Evolutionary conservation across 2,113 vertebrate species (phyloP).

Genomic region (Mesoclemmys tuberculata): DNA sequence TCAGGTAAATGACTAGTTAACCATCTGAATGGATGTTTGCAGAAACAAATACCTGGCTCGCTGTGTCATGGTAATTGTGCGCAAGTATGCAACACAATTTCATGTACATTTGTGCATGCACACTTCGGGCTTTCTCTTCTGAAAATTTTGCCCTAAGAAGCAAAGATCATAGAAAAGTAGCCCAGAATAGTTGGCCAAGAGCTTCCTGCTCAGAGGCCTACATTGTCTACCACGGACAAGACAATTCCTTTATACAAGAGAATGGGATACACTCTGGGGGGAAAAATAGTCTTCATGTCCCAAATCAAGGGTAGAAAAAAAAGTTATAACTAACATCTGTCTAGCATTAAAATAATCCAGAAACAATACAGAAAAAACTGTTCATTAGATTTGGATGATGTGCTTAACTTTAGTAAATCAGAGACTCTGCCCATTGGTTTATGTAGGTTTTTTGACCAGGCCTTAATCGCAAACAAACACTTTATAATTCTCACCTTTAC

Average conservation of each 20-base stretch:
- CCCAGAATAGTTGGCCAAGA: slow-evolving; percentile 7
- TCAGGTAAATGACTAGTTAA: neutral
- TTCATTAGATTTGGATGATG: neutral
- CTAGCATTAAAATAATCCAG: neutral
- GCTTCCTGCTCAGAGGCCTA: slow-evolving; percentile 31
- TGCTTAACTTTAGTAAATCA: neutral
- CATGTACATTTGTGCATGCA: neutral
- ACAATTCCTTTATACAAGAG: slow-evolving; percentile 42
- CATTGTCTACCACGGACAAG: slow-evolving; percentile 25
- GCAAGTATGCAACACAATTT: neutral
- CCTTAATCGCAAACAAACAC: slow-evolving; percentile 11
- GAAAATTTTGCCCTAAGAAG: neutral
- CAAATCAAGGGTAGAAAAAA: slow-evolving; percentile 56
- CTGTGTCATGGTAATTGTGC: neutral
- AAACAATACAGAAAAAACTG: slow-evolving; percentile 33
- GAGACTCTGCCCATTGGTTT: neutral
- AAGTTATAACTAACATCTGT: slow-evolving; percentile 43
- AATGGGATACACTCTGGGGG: neutral
- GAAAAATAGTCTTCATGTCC: slow-evolving; percentile 35
- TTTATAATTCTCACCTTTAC: slow-evolving; percentile 79
- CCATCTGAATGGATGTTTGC: neutral
- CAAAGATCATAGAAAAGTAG: neutral
- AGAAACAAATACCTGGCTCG: neutral
- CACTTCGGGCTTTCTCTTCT: neutral
- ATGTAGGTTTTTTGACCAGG: neutral